These are phyloP conservation scores for Drosophila quadrilineata DNA, from an alignment of 1,140 invertebrate genomes.

Conservation along the genomic window DNA sequence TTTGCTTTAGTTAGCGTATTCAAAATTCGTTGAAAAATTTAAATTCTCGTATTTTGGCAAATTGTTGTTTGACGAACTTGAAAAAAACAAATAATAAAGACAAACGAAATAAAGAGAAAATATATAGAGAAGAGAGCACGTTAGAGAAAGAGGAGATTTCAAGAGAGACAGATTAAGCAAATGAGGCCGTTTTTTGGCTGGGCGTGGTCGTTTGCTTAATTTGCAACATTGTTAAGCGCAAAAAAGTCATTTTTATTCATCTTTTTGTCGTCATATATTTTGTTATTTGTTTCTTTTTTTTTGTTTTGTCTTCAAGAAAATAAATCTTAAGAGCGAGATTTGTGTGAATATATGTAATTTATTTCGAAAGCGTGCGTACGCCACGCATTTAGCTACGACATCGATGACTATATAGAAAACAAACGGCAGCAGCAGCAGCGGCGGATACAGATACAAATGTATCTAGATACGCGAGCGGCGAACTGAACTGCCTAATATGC, in stretches of 20 bases:
- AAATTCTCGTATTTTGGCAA: background rate
- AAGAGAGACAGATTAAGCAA: background rate
- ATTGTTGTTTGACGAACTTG: conserved; percentile 24
- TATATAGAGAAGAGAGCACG: background rate
- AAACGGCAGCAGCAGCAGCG: too few species aligned
- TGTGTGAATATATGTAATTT: conserved; percentile 67
- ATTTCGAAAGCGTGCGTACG: conserved; percentile 73
- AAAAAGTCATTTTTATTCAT: conserved; percentile 18
- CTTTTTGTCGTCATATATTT: conserved; percentile 28
- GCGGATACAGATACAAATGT: conserved; percentile 19
- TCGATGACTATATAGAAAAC: conserved; percentile 14
- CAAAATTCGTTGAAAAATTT: background rate
- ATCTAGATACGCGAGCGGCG: conserved; percentile 11
- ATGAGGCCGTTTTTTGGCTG: too few species aligned
- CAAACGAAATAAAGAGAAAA: background rate
- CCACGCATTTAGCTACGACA: conserved; percentile 49
- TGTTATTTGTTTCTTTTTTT: too few species aligned
- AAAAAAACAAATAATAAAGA: conserved; percentile 29
- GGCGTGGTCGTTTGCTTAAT: conserved; percentile 30
- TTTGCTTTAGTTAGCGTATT: background rate
- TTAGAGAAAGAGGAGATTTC: background rate
- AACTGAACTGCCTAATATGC: conserved; percentile 23
- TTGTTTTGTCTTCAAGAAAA: too few species aligned
- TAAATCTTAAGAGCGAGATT: conserved; percentile 35
- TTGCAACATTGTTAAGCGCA: conserved; percentile 18